Evolutionary conservation across 1,140 invertebrate genomes (phyloP).

Genomic region (Drosophila sp.): DNA sequence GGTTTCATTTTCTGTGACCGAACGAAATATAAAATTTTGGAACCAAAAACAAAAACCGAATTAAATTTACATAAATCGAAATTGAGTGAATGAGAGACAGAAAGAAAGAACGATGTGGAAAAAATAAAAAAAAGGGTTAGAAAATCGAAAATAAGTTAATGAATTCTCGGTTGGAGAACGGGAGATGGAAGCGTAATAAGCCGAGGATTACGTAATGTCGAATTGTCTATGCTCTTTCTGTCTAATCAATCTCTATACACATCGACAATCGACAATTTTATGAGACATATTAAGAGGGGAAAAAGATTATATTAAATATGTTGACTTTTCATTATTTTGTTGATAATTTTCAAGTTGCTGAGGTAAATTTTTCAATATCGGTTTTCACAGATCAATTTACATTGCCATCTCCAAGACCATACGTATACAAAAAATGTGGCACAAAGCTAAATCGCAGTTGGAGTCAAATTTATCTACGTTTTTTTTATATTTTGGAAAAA

Average conservation of each 20-base stretch:
- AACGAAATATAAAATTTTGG: not conserved
- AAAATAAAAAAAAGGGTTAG: constrained; percentile 49
- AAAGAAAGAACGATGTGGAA: constrained; percentile 33
- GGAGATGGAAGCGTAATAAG: not conserved
- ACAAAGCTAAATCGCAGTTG: constrained; percentile 3
- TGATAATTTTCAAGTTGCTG: too few relatives aligned
- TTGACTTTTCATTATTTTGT: too few relatives aligned
- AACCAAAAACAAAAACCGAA: constrained; percentile 20
- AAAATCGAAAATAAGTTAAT: constrained; percentile 57
- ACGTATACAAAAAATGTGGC: constrained; percentile 1
- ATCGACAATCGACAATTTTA: too few relatives aligned
- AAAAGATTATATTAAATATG: too few relatives aligned
- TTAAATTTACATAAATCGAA: constrained; percentile 31
- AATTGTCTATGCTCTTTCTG: too few relatives aligned
- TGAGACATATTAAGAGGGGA: too few relatives aligned
- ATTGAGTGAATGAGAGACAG: constrained; percentile 9
- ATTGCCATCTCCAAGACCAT: constrained; percentile 1
- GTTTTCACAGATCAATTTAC: not conserved
- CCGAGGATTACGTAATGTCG: too few relatives aligned
- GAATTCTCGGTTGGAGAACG: constrained; percentile 1
- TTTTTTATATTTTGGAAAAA: constrained; percentile 26
- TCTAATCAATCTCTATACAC: too few relatives aligned
- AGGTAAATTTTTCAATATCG: too few relatives aligned
- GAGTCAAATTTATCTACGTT: constrained; percentile 43
- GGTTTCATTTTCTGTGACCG: constrained; percentile 43